phyloP scores from a whole-genome alignment of 2,888 invertebrate genomes.

The Cepaea hortensis region DNA sequence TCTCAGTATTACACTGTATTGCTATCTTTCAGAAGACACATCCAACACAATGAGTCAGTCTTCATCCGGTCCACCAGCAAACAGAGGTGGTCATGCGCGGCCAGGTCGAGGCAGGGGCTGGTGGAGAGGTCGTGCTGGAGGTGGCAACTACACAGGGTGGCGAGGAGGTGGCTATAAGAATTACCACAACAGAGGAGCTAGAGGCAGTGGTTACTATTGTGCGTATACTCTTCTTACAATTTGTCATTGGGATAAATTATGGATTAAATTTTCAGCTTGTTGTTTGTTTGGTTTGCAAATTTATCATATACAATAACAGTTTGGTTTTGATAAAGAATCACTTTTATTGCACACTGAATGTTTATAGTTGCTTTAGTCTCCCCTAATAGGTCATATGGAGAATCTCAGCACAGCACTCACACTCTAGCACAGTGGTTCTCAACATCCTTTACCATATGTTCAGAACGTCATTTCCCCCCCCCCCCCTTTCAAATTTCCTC shows the following conservation, averaged over 20 bases:
- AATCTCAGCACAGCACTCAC: no score
- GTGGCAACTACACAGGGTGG: conserved; percentile 12
- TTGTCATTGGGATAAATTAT: no score
- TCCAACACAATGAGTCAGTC: conserved; percentile 29
- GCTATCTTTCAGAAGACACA: neutral
- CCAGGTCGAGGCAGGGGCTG: conserved; percentile 19
- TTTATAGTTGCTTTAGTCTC: no score
- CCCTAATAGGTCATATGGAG: no score
- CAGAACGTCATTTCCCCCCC: no score
- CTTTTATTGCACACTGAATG: no score
- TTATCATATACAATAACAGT: no score
- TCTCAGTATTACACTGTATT: neutral
- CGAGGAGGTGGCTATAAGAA: conserved; percentile 22
- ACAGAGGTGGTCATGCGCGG: neutral
- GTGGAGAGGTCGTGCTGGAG: conserved; percentile 29
- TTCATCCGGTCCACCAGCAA: conserved; percentile 20
- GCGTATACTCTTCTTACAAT: neutral
- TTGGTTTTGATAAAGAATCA: no score
- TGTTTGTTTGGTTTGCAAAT: no score
- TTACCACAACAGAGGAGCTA: conserved; percentile 17
- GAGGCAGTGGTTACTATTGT: neutral
- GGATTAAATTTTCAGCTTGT: neutral
- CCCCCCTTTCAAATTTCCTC: no score
- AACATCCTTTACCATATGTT: no score
- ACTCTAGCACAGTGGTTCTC: no score